Percentiles rank a stretch among this genome's conserved stretches.
phyloP scores from a whole-genome alignment of 2,113 vertebrate species.

The Aphyosemion australe region DNA sequence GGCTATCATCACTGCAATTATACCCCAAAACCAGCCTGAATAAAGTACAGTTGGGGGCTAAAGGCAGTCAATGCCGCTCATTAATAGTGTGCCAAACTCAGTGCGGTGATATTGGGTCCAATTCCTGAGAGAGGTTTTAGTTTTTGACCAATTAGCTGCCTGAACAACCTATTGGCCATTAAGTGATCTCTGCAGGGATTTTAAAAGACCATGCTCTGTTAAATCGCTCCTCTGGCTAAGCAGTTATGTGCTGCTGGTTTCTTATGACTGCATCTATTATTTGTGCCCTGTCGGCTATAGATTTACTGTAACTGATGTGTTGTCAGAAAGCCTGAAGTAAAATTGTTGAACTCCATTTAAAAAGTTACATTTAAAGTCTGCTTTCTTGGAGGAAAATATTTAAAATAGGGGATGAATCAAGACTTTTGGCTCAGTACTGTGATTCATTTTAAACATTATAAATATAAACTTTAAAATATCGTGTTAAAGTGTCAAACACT shows the following conservation, averaged over 20 bases:
- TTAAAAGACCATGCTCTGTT: conserved; percentile 72
- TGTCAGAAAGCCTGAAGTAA: not conserved
- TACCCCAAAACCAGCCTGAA: conserved; percentile 38
- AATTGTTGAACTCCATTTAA: too few relatives aligned
- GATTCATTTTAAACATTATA: too few relatives aligned
- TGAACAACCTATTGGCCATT: conserved; percentile 68
- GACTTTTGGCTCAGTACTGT: too few relatives aligned
- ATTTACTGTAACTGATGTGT: conserved; percentile 15
- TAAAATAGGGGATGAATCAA: too few relatives aligned
- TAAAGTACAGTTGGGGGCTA: conserved; percentile 60
- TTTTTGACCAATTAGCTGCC: conserved; percentile 76
- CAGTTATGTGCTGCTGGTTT: conserved; percentile 50
- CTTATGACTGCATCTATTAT: conserved; percentile 11
- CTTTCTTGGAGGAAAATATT: too few relatives aligned
- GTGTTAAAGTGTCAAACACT: too few relatives aligned
- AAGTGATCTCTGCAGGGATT: conserved; percentile 71
- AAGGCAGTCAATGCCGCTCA: conserved; percentile 57
- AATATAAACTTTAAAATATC: too few relatives aligned
- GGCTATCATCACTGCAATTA: conserved; percentile 70
- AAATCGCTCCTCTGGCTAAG: conserved; percentile 64
- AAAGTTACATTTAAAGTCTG: too few relatives aligned
- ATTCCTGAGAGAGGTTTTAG: conserved; percentile 66
- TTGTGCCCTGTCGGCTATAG: not conserved
- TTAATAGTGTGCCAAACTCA: conserved; percentile 60
- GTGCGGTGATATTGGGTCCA: conserved; percentile 48